Base-by-base conservation (phyloP, 2,888 invertebrate genomes). In the Dynastes hyllus region DNA sequence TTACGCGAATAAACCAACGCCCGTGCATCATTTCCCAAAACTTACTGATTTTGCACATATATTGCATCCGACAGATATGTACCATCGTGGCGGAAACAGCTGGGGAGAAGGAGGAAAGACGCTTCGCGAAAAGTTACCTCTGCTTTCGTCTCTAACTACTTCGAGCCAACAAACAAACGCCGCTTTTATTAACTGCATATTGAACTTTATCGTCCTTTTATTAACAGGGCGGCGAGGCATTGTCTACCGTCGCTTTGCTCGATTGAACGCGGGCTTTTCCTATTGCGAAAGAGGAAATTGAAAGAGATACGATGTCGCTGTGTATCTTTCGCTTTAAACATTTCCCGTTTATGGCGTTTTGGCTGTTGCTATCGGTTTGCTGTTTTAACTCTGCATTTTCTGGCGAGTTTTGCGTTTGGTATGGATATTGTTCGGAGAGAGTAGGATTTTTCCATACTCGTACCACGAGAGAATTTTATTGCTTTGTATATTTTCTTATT, bases 161-260 rank as follows among this genome's bases (percentile, higher is more conserved):
- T 37, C 32, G 32, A 4, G 32, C 32, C 32, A 5, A 37, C 32
- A 37, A 37, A 69, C 69, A 51, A 27, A 69, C n/a, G 51, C 51
- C 29, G 50, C 27, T 51, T 50, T 69, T 51, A 73, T 58, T 73
- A 73, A 73, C 73, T 73, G 58, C 40, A 73, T 73, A 73, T 73
- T 58, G 73, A 58, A 73, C 73, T 73, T 73, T 73, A 73, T 73
- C 37, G 37, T 67, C 40, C 40, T 58, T 73, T 69, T 69, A 69
- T 69, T 69, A 69, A 69, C 27, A 9, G 55, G 51, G n/a, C 13
- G 27, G 27, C 45, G 45, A 11, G 50, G 45, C 11, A 67, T 45
- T 50, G 69, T 69, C 40, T 66, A 37, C 13, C 55, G 16, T 55
- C 55, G 55, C 16, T 16, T 16, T 22, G 9, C 27, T 32, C 29